Percentiles rank a stretch among this genome's conserved stretches.
phyloP scores from a whole-genome alignment of 2,113 vertebrate genomes.

The Larimichthys crocea region DNA sequence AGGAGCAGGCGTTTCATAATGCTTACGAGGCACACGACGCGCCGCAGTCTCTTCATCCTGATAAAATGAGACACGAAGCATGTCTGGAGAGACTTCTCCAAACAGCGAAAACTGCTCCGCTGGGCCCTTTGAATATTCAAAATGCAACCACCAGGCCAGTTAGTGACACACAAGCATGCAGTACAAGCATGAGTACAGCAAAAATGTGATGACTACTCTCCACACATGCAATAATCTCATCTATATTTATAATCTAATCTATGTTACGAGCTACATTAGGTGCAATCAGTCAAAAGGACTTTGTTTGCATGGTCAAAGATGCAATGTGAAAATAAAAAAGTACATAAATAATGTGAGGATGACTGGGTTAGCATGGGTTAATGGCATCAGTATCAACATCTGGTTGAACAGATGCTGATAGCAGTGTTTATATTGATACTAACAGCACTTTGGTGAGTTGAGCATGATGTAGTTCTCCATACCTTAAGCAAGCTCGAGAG shows the following conservation, averaged over 20 bases:
- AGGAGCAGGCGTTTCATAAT: slow-evolving; percentile 88
- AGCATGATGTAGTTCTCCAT: slow-evolving; percentile 53
- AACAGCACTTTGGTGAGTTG: neutral
- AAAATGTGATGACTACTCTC: neutral
- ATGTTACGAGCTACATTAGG: slow-evolving; percentile 3
- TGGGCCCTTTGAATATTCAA: slow-evolving; percentile 77
- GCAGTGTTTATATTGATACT: neutral
- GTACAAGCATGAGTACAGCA: slow-evolving; percentile 20
- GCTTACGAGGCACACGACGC: slow-evolving; percentile 81
- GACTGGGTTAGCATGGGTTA: slow-evolving; percentile 28
- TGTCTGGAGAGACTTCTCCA: slow-evolving; percentile 87
- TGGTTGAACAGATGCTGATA: slow-evolving; percentile 15
- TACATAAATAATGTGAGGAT: slow-evolving; percentile 3
- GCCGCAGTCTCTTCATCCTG: slow-evolving; percentile 91
- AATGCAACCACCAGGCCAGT: slow-evolving; percentile 77
- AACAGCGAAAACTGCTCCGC: slow-evolving; percentile 86
- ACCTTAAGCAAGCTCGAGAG: slow-evolving; percentile 98
- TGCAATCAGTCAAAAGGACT: slow-evolving; percentile 2
- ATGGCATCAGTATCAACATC: slow-evolving; percentile 18
- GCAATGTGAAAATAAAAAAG: neutral
- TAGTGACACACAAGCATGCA: slow-evolving; percentile 74
- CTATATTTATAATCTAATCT: neutral
- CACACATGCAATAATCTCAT: slow-evolving; percentile 18
- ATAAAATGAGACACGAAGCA: slow-evolving; percentile 83
- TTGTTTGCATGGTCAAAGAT: neutral